Percentiles rank a stretch among this genome's conserved stretches.
phyloP scores from a whole-genome alignment of 2,888 invertebrate species.

The Drosophila yooni region DNA sequence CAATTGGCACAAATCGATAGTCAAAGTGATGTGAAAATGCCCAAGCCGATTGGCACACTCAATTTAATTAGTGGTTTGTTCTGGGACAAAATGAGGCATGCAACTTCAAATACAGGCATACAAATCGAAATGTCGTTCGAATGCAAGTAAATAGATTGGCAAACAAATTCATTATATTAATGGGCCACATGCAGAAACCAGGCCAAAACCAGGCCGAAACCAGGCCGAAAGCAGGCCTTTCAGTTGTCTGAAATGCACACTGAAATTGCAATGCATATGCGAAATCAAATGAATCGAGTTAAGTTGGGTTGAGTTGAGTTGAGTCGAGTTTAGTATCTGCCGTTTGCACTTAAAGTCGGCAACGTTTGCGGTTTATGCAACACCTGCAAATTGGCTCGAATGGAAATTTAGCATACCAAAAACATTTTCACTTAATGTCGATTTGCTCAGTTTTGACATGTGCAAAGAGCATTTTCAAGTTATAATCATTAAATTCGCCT shows the following conservation, averaged over 20 bases:
- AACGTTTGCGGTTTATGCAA: neutral
- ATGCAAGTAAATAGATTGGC: slow-evolving; percentile 1
- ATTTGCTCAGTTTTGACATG: neutral
- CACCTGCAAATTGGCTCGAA: neutral
- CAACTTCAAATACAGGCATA: neutral
- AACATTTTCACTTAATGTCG: neutral
- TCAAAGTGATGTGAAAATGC: neutral
- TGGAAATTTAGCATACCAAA: neutral
- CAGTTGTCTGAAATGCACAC: neutral
- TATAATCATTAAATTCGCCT: neutral
- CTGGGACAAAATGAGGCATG: neutral
- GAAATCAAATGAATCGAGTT: neutral
- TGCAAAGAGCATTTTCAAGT: neutral
- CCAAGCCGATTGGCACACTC: neutral
- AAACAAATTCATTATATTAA: neutral
- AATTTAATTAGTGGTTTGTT: slow-evolving; percentile 7
- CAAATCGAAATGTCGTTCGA: neutral
- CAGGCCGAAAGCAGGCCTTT: neutral
- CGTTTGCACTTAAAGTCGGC: neutral
- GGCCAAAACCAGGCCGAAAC: too few species aligned
- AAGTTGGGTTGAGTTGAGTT: neutral
- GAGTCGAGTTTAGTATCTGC: too few species aligned
- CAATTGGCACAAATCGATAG: neutral
- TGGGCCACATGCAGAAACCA: neutral
- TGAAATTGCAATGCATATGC: neutral